These are phyloP conservation scores for Oxyura jamaicensis DNA, from an alignment of 2,113 vertebrate genomes.

Conservation along the genomic window DNA sequence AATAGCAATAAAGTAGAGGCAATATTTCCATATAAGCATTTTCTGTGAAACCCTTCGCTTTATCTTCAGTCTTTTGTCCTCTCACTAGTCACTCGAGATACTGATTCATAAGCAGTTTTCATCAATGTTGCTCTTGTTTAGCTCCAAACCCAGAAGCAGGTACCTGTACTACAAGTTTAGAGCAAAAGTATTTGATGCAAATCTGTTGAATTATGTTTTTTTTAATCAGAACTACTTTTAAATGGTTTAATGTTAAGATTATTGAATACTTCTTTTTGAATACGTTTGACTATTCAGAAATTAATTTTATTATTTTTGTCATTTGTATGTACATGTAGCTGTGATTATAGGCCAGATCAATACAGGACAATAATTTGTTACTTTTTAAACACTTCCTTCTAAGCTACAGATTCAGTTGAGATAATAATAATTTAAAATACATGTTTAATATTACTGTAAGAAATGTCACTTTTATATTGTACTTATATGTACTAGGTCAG, in stretches of 20 bases:
- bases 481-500: conserved; percentile 82
- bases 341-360: neutral
- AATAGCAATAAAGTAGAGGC: neutral
- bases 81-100: neutral
- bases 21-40: neutral
- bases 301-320: neutral
- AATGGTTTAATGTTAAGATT: neutral
- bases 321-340: neutral
- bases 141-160: neutral
- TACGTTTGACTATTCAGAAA: neutral
- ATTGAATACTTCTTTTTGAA: neutral
- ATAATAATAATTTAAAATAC: neutral
- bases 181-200: neutral
- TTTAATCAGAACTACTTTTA: neutral
- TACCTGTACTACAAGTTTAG: neutral
- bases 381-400: neutral
- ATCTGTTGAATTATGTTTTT: neutral
- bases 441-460: neutral
- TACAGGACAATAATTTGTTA: neutral
- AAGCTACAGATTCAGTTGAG: neutral
- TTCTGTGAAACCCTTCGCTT: neutral
- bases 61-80: neutral
- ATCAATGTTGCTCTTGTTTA: neutral
- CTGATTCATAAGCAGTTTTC: neutral
- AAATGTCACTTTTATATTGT: neutral